These are phyloP conservation scores for Diplazon laetatorius DNA, from an alignment of 2,888 invertebrate genomes.

Conservation along the genomic window DNA sequence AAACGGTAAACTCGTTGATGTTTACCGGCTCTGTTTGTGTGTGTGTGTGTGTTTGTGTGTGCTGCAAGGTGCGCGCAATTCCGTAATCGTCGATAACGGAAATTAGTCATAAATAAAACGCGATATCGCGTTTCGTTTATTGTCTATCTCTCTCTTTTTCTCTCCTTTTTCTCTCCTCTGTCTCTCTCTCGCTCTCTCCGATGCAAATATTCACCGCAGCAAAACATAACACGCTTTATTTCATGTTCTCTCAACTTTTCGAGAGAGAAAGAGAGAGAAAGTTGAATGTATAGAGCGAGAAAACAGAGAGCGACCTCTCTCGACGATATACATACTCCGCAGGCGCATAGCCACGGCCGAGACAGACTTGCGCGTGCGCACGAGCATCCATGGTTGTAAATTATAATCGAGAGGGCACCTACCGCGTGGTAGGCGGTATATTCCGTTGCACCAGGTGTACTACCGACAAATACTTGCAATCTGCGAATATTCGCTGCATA, in stretches of 20 bases:
- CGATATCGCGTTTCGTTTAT: slow-evolving; percentile 55
- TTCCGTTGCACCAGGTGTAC: slow-evolving; percentile 57
- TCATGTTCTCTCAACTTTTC: slow-evolving; percentile 32
- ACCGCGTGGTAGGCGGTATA: slow-evolving; percentile 59
- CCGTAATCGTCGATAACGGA: slow-evolving; percentile 67
- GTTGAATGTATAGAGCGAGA: no score
- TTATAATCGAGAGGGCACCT: slow-evolving; percentile 65
- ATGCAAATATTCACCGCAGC: slow-evolving; percentile 25
- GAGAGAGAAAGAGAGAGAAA: no score
- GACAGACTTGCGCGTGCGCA: slow-evolving; percentile 35
- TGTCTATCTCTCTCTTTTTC: slow-evolving; percentile 40
- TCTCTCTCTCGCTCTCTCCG: no score
- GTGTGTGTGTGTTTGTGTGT: no score
- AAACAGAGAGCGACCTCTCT: slow-evolving; percentile 33
- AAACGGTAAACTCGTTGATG: slow-evolving; percentile 38
- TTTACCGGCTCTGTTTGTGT: slow-evolving; percentile 14
- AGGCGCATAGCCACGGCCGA: slow-evolving; percentile 27
- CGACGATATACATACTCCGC: slow-evolving; percentile 41
- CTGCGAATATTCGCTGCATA: slow-evolving; percentile 36
- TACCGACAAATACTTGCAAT: slow-evolving; percentile 36
- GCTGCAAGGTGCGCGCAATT: slow-evolving; percentile 59
- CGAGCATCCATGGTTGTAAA: slow-evolving; percentile 59
- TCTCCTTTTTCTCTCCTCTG: no score
- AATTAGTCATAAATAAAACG: slow-evolving; percentile 67
- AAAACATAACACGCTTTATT: slow-evolving; percentile 46